Percentiles rank a stretch among this genome's conserved stretches.
Evolutionary conservation across 23 tunicate species (phyloP).

Genomic region (Styela clava): DNA sequence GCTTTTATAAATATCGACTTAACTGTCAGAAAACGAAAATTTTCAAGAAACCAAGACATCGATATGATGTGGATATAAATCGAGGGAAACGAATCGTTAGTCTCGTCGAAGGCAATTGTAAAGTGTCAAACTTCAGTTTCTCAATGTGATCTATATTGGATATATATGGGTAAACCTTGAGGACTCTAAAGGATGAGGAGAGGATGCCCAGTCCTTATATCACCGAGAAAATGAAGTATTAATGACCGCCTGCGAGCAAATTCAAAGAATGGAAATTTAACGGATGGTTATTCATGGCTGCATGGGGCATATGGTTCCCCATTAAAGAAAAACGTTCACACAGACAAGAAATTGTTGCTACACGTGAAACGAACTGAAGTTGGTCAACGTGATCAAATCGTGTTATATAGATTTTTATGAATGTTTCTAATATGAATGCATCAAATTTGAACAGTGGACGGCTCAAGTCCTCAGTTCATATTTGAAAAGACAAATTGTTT

Average conservation of each 20-base stretch:
- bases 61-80: neutral
- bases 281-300: neutral
- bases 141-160: neutral
- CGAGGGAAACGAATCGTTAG: neutral
- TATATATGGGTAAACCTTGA: conserved; percentile 12
- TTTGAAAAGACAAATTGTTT: too few relatives aligned
- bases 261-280: neutral
- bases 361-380: too few relatives aligned
- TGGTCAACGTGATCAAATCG: too few relatives aligned
- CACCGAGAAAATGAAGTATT: neutral
- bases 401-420: too few relatives aligned
- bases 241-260: neutral
- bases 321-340: too few relatives aligned
- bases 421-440: too few relatives aligned
- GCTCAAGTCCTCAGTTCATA: too few relatives aligned
- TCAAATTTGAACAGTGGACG: too few relatives aligned
- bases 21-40: neutral
- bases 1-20: neutral
- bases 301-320: too few relatives aligned
- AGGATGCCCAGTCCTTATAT: neutral
- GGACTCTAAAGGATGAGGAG: conserved; percentile 31
- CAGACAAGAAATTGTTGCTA: too few relatives aligned
- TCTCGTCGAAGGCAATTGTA: neutral
- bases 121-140: neutral
- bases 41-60: too few relatives aligned